These are phyloP conservation scores for Rhinoptilus africanus DNA, from an alignment of 2,113 vertebrate genomes.

Conservation along the genomic window DNA sequence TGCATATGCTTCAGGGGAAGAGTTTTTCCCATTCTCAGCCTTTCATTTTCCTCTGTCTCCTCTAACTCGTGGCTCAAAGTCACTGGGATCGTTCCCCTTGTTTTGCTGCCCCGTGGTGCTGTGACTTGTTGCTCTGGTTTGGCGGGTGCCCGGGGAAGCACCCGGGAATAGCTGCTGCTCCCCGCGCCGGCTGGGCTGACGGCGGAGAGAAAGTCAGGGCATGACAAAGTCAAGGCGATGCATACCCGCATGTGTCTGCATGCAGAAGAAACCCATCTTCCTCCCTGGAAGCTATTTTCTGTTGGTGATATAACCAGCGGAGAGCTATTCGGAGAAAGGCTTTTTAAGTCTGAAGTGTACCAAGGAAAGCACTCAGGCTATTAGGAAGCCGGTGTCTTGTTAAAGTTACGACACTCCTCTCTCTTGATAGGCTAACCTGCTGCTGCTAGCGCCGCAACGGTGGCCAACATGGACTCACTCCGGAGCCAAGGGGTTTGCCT, in stretches of 20 bases:
- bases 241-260: background rate
- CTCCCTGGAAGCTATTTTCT: background rate
- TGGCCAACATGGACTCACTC: background rate
- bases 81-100: background rate
- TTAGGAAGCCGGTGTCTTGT: background rate
- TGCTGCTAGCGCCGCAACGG: background rate
- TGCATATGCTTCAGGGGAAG: background rate
- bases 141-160: background rate
- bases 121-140: background rate
- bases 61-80: background rate
- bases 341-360: background rate
- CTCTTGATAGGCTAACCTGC: background rate
- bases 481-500: accelerated
- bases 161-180: background rate
- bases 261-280: background rate
- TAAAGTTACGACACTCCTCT: background rate
- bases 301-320: background rate
- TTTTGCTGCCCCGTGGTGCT: background rate
- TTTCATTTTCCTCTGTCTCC: background rate
- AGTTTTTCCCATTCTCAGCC: background rate
- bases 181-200: background rate
- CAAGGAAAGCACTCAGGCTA: background rate
- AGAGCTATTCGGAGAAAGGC: background rate
- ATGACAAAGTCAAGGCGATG: background rate
- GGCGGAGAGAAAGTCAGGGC: background rate